Conservation (phyloP, 37 sponge, comb jelly and placozoan species). For the Oopsacas minuta region DNA sequence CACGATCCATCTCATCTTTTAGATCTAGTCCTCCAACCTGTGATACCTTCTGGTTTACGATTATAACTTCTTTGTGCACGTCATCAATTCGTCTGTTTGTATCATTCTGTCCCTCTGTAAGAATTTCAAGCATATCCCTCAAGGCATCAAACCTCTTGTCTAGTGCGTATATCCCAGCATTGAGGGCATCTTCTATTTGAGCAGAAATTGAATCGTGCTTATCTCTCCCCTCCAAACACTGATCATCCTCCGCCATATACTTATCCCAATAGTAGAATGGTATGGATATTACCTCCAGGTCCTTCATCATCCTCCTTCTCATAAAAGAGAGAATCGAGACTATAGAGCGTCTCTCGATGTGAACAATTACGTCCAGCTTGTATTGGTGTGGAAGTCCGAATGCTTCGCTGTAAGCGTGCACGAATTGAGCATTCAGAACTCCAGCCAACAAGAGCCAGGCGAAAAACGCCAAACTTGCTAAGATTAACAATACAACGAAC, state of each 20-base stretch:
- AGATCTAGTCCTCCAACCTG: neutral
- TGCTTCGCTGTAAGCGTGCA: neutral
- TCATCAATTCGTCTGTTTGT: neutral
- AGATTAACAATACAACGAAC: neutral
- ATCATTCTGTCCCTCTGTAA: neutral
- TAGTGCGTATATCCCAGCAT: neutral
- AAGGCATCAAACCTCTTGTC: neutral
- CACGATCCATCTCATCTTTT: neutral
- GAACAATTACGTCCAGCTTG: neutral
- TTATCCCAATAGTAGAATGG: slow-evolving; percentile 11
- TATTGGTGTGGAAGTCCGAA: slow-evolving; percentile 15
- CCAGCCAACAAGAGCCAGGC: neutral
- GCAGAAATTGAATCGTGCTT: neutral
- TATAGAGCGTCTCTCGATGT: neutral
- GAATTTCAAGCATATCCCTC: neutral
- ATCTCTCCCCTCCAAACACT: neutral
- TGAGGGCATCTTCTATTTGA: slow-evolving; percentile 4
- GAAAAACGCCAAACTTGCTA: neutral
- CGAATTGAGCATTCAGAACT: slow-evolving; percentile 1
- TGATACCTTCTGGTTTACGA: neutral
- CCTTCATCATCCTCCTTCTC: neutral
- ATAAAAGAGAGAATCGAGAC: neutral
- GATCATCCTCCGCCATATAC: neutral
- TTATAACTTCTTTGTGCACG: neutral
- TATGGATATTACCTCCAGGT: neutral